Conservation (phyloP, 2,113 vertebrate genomes). For the Mystacornis crossleyi region DNA sequence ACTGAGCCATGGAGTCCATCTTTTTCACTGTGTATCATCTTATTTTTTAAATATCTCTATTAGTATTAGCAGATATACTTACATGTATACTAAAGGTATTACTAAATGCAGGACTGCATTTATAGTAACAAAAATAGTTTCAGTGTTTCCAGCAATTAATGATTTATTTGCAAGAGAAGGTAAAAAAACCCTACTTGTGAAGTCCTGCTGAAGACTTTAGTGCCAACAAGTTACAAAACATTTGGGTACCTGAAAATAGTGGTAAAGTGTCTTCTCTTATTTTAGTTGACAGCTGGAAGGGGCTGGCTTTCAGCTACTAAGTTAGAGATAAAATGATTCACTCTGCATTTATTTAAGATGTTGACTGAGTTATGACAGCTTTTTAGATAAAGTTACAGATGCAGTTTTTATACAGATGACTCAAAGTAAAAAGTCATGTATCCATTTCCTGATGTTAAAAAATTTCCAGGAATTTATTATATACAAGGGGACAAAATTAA, state of each 20-base stretch:
- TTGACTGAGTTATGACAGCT: not conserved
- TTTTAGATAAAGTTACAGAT: not conserved
- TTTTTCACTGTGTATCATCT: not conserved
- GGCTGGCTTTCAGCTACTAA: not conserved
- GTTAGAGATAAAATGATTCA: not conserved
- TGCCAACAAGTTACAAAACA: not conserved
- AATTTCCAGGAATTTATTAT: not conserved
- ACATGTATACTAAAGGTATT: not conserved
- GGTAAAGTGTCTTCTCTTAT: not conserved
- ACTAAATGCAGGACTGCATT: not conserved
- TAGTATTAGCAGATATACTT: not conserved
- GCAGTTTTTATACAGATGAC: not conserved
- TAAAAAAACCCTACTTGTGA: not conserved
- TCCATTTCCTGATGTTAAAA: not conserved
- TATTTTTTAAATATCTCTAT: not conserved
- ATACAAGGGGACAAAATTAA: not conserved
- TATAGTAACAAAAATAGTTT: not conserved
- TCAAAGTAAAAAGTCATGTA: too few relatives aligned
- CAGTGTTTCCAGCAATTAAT: not conserved
- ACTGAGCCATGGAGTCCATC: not conserved
- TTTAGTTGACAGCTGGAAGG: not conserved
- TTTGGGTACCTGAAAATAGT: not conserved
- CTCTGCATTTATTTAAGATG: not conserved
- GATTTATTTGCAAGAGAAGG: not conserved
- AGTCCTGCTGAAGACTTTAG: not conserved